Base-by-base conservation (phyloP, 2,113 vertebrate genomes). In the Panthera uncia region DNA sequence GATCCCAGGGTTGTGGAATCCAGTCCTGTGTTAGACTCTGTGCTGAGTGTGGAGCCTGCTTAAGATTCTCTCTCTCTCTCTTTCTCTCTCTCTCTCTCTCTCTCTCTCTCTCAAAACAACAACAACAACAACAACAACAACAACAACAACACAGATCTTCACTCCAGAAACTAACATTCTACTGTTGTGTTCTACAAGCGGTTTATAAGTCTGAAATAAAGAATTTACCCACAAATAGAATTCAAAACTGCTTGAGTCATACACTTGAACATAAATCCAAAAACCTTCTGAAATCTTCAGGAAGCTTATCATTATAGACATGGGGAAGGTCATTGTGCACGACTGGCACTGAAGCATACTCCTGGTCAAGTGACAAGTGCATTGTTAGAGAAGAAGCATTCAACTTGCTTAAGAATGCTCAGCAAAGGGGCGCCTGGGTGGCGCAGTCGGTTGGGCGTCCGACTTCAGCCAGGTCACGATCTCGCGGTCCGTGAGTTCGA, bases 241-340 rank as follows among this genome's bases (percentile, higher is more conserved):
- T 66, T 95, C 36, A 94, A 71, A 96, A 89, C 73, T 91, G 66
- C 50, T 78, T 93, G 82, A 95, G 61, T 82, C 76, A 89, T 36
- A 87, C 5, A 84, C n/a, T 88, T 57, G 50, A 82, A 73, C 61
- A 92, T 45, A 97, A 90, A 81, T 80, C 68, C 69, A 97, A 82
- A 86, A 95, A 89, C 48, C 19, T 91, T 78, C 29, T 13, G 41
- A 68, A 83, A 97, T 85, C 94, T 86, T 91, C 52, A 66, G 76
- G 36, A 96, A 95, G 81, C 55, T 91, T 93, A 61, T 97, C 94
- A 86, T 61, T 14, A 89, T 19, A 89, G 87, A 80, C 31, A 91
- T 21, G 57, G 66, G 18, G 86, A 63, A 89, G 18, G 57, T 57
- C 25, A 45, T 31, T 25, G 45, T 50, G 11, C 33, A 73, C 38